Base-by-base conservation (phyloP, 2,797 vertebrate genomes). In the Dallia pectoralis region DNA sequence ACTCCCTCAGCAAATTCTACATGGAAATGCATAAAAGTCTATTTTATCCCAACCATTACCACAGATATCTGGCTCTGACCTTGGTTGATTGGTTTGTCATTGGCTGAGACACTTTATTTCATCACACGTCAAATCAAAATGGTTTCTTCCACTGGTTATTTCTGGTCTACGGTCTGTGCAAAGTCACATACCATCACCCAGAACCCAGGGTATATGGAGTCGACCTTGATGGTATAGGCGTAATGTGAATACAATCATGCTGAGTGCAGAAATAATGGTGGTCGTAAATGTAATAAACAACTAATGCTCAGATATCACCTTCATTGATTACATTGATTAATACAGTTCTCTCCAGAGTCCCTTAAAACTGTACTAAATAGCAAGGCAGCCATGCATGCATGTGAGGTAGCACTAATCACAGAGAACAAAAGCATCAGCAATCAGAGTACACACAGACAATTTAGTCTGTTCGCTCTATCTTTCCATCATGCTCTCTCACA, bases 231-330 rank as follows among this genome's bases (percentile, higher is more conserved):
- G 77, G 72, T 82, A 87, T 85, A 83, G 83, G 79, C 73, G 84
- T 91, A 91, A 91, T 91, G 89, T 85, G 90, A 93, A 93, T 91
- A 92, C 87, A 91, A 91, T 92, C 92, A 91, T 87, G 87, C 87
- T 85, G 87, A 91, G 90, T 87, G 88, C 80, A 61, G 82, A 90
- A 91, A 90, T 93, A 91, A 93, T 89, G 86, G 86, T 72, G 64
- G 81, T 84, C 81, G 86, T 91, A 91, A 92, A 92, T 92, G 88
- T 86, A 88, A 88, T 91, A 89, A 92, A 92, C 89, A 92, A 89
- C 86, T 70, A 22, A 73, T 77, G 83, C 83, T 76, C 85, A 81
- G 86, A 87, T 89, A 87, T 89, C 88, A 87, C 89, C 89, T 90
- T 89, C 72, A 79, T 79, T 82, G 81, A 83, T 90, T 87, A 91